A percentile compares a stretch with the other conserved stretches of the same genome.
Conservation (phyloP, 2,113 vertebrate species). For the Dicrurus megarhynchus region DNA sequence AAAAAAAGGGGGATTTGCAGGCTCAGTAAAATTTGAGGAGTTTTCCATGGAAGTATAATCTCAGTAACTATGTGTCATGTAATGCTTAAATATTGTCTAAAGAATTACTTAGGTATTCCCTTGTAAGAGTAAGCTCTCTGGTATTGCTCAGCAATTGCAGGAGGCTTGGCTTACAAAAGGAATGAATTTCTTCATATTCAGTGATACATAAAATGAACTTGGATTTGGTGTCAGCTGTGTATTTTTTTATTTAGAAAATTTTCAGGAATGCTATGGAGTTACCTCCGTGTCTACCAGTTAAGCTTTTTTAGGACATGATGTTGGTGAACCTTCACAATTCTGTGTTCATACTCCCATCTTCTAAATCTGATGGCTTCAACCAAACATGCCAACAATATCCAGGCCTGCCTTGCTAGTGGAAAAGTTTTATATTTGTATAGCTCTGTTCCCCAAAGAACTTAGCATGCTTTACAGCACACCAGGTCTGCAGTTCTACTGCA, state of each 20-base stretch:
- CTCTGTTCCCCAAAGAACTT: neutral
- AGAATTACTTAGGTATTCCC: neutral
- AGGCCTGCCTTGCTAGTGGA: neutral
- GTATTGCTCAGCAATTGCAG: neutral
- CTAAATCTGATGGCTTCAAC: neutral
- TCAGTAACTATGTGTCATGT: neutral
- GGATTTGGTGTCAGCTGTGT: neutral
- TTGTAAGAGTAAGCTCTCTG: neutral
- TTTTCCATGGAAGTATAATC: neutral
- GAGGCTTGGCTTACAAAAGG: neutral
- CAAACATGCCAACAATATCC: neutral
- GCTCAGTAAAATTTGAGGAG: neutral
- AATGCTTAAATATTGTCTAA: neutral
- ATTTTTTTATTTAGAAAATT: neutral
- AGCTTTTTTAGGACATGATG: neutral
- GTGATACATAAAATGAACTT: neutral
- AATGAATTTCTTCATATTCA: neutral
- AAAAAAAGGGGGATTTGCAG: neutral
- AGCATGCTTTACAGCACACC: neutral
- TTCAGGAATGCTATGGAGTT: neutral
- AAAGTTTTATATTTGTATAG: neutral
- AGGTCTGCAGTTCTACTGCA: neutral
- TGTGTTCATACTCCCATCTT: accelerated
- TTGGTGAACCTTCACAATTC: neutral
- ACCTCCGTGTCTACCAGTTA: neutral